Evolutionary conservation across 2,797 vertebrate genomes (phyloP).

Genomic region (Chrysocyon brachyurus): DNA sequence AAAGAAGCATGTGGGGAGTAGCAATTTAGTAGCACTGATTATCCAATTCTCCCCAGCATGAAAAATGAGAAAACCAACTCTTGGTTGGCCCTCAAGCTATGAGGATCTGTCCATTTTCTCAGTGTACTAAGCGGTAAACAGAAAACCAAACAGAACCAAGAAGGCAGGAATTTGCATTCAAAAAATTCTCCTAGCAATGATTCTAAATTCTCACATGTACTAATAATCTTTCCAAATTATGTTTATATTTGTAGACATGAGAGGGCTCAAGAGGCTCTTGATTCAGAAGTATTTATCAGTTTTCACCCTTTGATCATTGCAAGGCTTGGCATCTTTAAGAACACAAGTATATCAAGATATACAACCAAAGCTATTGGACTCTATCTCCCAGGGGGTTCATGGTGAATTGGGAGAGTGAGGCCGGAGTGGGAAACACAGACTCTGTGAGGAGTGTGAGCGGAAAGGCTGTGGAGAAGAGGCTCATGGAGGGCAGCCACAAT

Average conservation of each 20-base stretch:
- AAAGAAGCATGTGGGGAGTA: background rate
- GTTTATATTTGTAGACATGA: constrained; percentile 13
- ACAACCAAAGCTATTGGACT: background rate
- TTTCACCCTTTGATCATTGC: background rate
- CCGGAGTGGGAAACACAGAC: background rate
- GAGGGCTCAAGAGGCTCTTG: background rate
- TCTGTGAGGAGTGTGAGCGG: background rate
- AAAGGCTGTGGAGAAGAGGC: background rate
- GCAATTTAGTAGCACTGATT: background rate
- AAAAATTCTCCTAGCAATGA: background rate
- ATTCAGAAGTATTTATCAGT: background rate
- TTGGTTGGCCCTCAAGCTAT: background rate
- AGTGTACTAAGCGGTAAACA: background rate
- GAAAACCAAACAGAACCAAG: constrained; percentile 12
- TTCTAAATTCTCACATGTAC: background rate
- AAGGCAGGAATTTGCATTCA: background rate
- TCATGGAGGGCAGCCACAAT: rapidly evolving
- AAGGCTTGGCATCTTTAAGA: constrained; percentile 5
- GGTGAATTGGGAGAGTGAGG: background rate
- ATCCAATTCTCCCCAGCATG: background rate
- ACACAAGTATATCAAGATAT: background rate
- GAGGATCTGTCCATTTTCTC: background rate
- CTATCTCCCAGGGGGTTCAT: background rate
- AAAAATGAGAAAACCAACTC: background rate
- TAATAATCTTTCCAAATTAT: constrained; percentile 45